phyloP scores from a whole-genome alignment of 35 echinoderm and acorn worm species.

The Hemicentrotus pulcherrimus region DNA sequence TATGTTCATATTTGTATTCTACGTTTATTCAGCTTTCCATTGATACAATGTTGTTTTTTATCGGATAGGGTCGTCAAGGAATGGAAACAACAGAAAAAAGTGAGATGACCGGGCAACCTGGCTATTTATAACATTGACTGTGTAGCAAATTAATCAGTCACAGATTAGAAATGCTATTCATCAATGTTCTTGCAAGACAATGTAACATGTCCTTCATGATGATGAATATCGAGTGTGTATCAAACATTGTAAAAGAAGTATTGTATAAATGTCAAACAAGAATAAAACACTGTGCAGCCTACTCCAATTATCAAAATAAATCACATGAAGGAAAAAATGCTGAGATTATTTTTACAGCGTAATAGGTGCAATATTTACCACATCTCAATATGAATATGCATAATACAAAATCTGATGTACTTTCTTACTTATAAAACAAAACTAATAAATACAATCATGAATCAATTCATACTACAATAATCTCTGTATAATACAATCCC shows the following conservation, averaged over 20 bases:
- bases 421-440: background rate
- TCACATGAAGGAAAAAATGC: background rate
- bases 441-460: slow-evolving; percentile 3
- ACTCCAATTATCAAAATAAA: background rate
- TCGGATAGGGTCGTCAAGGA: too few relatives aligned
- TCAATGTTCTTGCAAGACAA: too few relatives aligned
- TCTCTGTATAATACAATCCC: background rate
- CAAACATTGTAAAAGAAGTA: background rate
- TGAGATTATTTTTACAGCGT: background rate
- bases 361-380: background rate
- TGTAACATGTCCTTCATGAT: too few relatives aligned
- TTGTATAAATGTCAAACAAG: background rate
- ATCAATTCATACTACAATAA: background rate
- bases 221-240: background rate
- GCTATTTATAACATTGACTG: too few relatives aligned
- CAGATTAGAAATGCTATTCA: too few relatives aligned
- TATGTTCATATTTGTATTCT: too few relatives aligned
- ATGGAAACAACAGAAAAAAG: too few relatives aligned
- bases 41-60: too few relatives aligned
- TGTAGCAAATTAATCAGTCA: too few relatives aligned
- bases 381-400: background rate
- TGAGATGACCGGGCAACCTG: too few relatives aligned
- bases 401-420: background rate
- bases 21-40: too few relatives aligned
- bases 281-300: background rate